These are phyloP conservation scores for Micropoecilia bifurca DNA, from an alignment of 2,797 vertebrate species.

Conservation along the genomic window DNA sequence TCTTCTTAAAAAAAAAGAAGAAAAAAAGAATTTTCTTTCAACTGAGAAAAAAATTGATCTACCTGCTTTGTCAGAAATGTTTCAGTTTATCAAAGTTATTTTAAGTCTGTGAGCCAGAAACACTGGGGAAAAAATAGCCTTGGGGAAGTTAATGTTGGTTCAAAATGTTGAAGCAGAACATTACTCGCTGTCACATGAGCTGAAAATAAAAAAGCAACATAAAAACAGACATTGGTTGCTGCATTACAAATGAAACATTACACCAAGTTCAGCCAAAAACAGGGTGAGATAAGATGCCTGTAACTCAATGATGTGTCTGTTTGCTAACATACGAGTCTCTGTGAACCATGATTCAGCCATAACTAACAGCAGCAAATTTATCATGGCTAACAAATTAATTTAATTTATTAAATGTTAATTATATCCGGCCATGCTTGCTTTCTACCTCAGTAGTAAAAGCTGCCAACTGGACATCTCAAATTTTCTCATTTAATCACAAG, in stretches of 20 bases:
- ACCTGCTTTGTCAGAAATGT: neutral
- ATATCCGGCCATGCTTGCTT: neutral
- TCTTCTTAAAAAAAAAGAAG: neutral
- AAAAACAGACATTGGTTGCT: neutral
- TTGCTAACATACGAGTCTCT: neutral
- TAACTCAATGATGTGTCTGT: neutral
- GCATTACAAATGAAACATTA: neutral
- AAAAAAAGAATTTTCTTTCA: neutral
- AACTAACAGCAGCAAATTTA: neutral
- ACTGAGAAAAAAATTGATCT: neutral
- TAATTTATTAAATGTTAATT: slow-evolving; percentile 4
- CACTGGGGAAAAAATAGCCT: neutral
- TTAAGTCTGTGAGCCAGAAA: neutral
- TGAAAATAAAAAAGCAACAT: neutral
- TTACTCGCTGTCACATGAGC: neutral
- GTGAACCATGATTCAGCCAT: neutral
- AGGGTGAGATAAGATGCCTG: neutral
- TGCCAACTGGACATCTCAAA: neutral
- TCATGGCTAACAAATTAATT: slow-evolving; percentile 1
- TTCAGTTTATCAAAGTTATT: neutral
- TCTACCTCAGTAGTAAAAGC: neutral
- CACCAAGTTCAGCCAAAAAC: neutral
- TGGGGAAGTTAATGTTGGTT: neutral
- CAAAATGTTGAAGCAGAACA: neutral
- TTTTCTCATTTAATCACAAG: neutral